phyloP scores from a whole-genome alignment of 2,113 vertebrate genomes.

The Sapayoa aenigma region DNA sequence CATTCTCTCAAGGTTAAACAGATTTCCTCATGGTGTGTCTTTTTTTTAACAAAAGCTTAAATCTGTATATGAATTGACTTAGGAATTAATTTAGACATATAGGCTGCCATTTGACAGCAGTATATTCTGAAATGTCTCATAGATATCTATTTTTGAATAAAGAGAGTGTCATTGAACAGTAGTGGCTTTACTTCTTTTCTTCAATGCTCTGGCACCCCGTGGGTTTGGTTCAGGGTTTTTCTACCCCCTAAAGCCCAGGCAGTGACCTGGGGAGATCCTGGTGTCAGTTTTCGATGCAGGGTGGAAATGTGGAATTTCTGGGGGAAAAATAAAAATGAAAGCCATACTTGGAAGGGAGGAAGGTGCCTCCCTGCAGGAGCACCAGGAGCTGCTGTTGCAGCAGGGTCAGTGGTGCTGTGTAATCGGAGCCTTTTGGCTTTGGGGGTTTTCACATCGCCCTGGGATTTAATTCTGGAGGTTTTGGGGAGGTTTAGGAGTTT shows the following conservation, averaged over 20 bases:
- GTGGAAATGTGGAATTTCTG: neutral
- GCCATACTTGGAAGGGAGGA: neutral
- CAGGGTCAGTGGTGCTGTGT: neutral
- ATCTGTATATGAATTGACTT: conserved; percentile 75
- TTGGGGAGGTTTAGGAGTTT: neutral
- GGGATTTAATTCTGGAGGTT: neutral
- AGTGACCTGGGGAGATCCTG: neutral
- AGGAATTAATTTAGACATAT: conserved; percentile 79
- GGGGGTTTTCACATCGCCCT: fast-evolving
- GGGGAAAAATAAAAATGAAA: neutral
- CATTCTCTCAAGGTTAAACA: conserved; percentile 43
- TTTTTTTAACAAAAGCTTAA: conserved; percentile 71
- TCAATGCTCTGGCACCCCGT: fast-evolving
- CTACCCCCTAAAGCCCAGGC: neutral
- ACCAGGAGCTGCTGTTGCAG: neutral
- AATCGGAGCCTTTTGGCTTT: fast-evolving
- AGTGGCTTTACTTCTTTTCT: neutral
- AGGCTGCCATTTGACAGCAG: conserved; percentile 75
- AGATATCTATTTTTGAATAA: conserved; percentile 87
- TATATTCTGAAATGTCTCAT: conserved; percentile 84
- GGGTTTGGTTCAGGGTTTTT: neutral
- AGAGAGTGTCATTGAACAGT: conserved; percentile 75
- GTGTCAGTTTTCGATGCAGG: neutral
- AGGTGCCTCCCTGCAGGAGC: too few relatives aligned
- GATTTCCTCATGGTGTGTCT: conserved; percentile 54